Base-by-base conservation (phyloP, 2,888 invertebrate genomes). In the Rapana venosa region DNA sequence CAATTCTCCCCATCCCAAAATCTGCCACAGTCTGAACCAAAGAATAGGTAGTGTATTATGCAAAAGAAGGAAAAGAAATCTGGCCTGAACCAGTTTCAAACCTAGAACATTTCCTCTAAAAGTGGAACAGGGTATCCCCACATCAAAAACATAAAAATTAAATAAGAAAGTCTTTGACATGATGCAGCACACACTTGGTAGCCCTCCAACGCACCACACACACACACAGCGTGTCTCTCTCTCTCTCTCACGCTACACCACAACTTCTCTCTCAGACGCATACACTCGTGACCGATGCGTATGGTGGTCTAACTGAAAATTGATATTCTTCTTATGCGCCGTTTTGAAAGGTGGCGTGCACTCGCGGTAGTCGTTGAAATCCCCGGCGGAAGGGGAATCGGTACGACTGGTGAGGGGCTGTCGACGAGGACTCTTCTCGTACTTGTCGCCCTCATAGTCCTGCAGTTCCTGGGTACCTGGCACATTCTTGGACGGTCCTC, bases 391-490 rank as follows among this genome's bases (percentile, higher is more conserved):
- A 1, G 92, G 90, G 17, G 93, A 93, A 36, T 94, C 94, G 26
- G 92, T 92, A 36, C 92, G 93, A 22, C 17, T 30, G 58, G 6
- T 35, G 22, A 61, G 58, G 58, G 92, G 91, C 30, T 93, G 90
- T 79, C 94, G 90, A 35, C 92, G 91, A 6, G 94, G 95, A 92
- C 95, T 95, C 88, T 94, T 94, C 88, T 95, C 94, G 86, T 94
- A 94, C 91, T 93, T 94, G 87, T 95, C 94, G 85, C 94, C 92
- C 90, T 95, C 95, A 61, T 95, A 93, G 89, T 97, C 97, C 86
- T 97, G 95, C 96, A 97, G 97, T 93, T 97, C 97, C 91, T 97
- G 97, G 22, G 94, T 93, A 6, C 26, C 26, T 13, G 94, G 94
- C 47, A 94, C 94, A 84, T 93, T 93, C 61, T 92, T 93, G 32